phyloP scores from a whole-genome alignment of 2,113 vertebrate species.

The Tychaedon coryphoeus region DNA sequence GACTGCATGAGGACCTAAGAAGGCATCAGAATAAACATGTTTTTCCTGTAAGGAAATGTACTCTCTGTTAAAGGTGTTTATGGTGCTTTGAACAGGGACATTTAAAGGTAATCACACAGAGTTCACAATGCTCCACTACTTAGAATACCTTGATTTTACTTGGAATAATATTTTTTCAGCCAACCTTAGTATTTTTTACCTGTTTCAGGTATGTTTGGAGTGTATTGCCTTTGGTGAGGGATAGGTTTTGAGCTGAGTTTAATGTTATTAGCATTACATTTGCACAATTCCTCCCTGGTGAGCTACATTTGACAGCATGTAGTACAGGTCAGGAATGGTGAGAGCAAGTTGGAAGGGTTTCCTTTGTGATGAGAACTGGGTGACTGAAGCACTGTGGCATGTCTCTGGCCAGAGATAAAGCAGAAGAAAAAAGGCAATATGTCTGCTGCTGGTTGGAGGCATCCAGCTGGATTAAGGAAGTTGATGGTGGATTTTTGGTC shows the following conservation, averaged over 20 bases:
- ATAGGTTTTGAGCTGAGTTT: background rate
- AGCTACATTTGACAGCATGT: background rate
- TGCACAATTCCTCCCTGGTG: background rate
- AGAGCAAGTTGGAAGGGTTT: background rate
- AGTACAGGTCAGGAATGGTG: background rate
- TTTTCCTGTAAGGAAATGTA: background rate
- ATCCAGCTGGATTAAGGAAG: background rate
- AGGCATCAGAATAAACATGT: background rate
- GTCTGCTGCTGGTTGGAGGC: background rate
- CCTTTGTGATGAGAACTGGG: background rate
- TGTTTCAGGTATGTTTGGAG: background rate
- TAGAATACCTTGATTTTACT: background rate
- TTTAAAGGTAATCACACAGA: background rate
- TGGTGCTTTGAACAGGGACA: background rate
- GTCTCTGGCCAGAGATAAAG: background rate
- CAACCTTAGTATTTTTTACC: background rate
- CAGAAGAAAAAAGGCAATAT: rapidly evolving
- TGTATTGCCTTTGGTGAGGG: background rate
- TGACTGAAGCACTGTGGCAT: rapidly evolving
- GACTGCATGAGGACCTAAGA: background rate
- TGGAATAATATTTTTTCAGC: background rate
- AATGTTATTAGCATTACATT: background rate
- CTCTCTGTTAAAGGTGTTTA: background rate
- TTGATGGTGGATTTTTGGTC: background rate
- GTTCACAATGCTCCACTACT: background rate